Percentiles rank a stretch among this genome's conserved stretches.
Evolutionary conservation across 2,797 vertebrate genomes (phyloP).

Genomic region (Urocyon cinereoargenteus): DNA sequence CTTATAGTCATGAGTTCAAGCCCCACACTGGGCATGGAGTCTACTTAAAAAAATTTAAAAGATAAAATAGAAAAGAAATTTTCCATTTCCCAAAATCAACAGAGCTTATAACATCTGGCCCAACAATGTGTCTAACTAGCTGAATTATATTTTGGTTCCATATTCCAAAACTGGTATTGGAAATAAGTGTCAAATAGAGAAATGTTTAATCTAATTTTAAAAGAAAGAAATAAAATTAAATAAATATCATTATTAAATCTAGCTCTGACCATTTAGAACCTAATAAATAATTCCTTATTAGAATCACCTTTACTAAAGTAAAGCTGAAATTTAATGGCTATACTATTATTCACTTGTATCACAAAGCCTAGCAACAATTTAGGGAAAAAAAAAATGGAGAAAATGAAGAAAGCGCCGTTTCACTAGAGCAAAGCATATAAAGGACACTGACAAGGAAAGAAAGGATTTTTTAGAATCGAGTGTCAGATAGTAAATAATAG

Average conservation of each 20-base stretch:
- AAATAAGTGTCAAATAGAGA: constrained; percentile 5
- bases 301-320: constrained; percentile 7
- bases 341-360: not conserved
- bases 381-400: rapidly evolving
- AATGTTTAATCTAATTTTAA: not conserved
- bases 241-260: constrained; percentile 43
- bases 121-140: not conserved
- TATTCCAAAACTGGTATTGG: not conserved
- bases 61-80: not conserved
- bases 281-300: not conserved
- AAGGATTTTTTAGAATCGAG: not conserved
- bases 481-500: not conserved
- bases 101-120: not conserved
- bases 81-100: not conserved
- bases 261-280: not conserved
- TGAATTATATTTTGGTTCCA: constrained; percentile 21
- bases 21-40: not conserved
- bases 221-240: not conserved
- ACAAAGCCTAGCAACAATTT: not conserved
- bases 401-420: not conserved
- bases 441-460: not conserved
- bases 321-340: constrained; percentile 16
- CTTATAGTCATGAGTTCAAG: not conserved
- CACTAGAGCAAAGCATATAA: not conserved
- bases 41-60: not conserved